Evolutionary conservation across 2,113 vertebrate genomes (phyloP).

Genomic region (Gambusia holbrooki): DNA sequence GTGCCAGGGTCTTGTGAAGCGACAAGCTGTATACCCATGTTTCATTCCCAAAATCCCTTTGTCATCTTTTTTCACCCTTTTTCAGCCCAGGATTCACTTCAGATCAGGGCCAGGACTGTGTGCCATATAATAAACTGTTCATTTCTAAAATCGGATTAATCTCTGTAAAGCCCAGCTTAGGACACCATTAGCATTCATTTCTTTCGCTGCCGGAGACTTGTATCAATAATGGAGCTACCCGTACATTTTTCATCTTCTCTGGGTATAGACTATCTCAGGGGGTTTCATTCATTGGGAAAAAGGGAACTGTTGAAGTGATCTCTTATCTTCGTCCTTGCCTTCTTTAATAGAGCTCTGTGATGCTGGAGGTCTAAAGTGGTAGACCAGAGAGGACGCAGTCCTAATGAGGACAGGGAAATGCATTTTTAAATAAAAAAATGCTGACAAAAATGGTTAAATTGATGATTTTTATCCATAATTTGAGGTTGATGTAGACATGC

Average conservation of each 20-base stretch:
- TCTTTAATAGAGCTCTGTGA: constrained; percentile 49
- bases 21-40: constrained; percentile 54
- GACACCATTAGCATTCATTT: constrained; percentile 75
- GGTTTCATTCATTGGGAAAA: constrained; percentile 64
- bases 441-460: not conserved
- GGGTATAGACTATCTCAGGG: constrained; percentile 60
- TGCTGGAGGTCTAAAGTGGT: constrained; percentile 39
- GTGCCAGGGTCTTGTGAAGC: constrained; percentile 56
- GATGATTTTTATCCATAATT: not conserved
- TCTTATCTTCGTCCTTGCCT: constrained; percentile 53
- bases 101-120: constrained; percentile 64
- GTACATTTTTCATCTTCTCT: constrained; percentile 68
- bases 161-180: constrained; percentile 71
- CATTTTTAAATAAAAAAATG: not conserved
- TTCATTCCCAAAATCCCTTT: constrained; percentile 52
- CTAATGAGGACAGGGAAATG: constrained; percentile 9
- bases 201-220: constrained; percentile 66
- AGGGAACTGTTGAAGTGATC: constrained; percentile 59
- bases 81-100: constrained; percentile 62
- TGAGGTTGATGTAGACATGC: not conserved
- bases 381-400: constrained; percentile 15
- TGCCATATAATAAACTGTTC: constrained; percentile 71
- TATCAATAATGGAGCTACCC: constrained; percentile 76
- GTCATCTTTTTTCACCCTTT: constrained; percentile 43
- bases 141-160: constrained; percentile 77